Conservation (phyloP, 2,888 invertebrate genomes). For the Eupithecia dodoneata region DNA sequence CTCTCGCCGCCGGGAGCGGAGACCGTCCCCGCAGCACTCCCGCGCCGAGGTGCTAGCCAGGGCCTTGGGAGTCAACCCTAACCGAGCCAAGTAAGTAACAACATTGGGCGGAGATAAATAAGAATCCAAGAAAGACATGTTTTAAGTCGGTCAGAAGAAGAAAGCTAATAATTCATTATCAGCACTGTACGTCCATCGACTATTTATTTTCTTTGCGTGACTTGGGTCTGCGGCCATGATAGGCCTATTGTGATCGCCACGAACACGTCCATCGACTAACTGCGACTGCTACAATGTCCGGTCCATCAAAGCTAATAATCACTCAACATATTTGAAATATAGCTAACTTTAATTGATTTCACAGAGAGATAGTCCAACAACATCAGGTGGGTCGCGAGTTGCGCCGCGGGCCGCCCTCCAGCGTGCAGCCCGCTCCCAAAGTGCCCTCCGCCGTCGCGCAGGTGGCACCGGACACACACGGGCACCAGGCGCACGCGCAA, state of each 20-base stretch:
- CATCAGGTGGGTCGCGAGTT: constrained; percentile 30
- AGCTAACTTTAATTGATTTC: neutral
- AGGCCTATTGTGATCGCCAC: too few relatives aligned
- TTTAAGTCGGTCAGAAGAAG: too few relatives aligned
- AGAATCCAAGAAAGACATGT: too few relatives aligned
- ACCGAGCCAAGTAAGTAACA: constrained; percentile 60
- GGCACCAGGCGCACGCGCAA: neutral
- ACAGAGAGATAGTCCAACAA: constrained; percentile 36
- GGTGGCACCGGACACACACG: neutral
- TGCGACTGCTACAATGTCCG: too few relatives aligned
- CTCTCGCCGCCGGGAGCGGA: constrained; percentile 36
- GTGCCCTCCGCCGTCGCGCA: constrained; percentile 55
- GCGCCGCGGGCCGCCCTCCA: constrained; percentile 53
- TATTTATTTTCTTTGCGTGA: too few relatives aligned
- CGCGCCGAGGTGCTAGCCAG: constrained; percentile 81
- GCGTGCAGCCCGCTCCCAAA: constrained; percentile 55
- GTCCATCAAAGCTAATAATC: too few relatives aligned
- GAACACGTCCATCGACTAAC: too few relatives aligned
- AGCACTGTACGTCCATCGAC: too few relatives aligned
- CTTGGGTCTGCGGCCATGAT: too few relatives aligned
- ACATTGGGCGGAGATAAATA: neutral
- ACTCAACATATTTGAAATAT: neutral
- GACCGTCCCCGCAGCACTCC: constrained; percentile 45
- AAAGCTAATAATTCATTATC: too few relatives aligned
- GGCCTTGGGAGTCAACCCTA: constrained; percentile 82